These are phyloP conservation scores for Smittia aterrima DNA, from an alignment of 2,888 invertebrate genomes.

Conservation along the genomic window DNA sequence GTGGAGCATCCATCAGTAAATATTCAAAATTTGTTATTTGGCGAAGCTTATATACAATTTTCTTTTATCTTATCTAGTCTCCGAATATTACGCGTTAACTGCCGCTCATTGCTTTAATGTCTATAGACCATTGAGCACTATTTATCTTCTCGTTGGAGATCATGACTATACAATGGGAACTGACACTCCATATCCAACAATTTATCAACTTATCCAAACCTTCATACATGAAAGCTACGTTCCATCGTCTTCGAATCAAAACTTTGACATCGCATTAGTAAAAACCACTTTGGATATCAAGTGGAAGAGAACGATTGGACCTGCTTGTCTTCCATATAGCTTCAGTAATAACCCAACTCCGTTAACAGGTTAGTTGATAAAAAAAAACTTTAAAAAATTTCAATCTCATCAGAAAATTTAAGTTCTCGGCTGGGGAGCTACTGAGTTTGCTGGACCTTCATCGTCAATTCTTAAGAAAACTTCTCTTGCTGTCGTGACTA, in stretches of 20 bases:
- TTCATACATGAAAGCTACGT: slow-evolving; percentile 52
- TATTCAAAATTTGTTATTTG: no score
- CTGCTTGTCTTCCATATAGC: slow-evolving; percentile 58
- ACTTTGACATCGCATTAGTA: slow-evolving; percentile 56
- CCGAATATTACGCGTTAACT: slow-evolving; percentile 52
- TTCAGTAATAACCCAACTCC: no score
- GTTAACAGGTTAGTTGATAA: not conserved
- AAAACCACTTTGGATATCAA: slow-evolving; percentile 51
- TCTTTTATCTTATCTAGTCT: no score
- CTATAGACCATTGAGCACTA: slow-evolving; percentile 44
- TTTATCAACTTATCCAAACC: slow-evolving; percentile 50
- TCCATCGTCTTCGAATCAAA: not conserved
- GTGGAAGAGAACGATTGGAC: slow-evolving; percentile 58
- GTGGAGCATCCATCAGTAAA: slow-evolving; percentile 55
- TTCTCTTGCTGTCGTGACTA: slow-evolving; percentile 52
- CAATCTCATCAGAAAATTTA: slow-evolving; percentile 47
- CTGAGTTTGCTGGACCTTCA: slow-evolving; percentile 54
- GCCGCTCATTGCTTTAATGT: slow-evolving; percentile 56
- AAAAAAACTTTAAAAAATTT: not conserved
- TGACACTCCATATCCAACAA: slow-evolving; percentile 49
- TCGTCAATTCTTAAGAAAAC: slow-evolving; percentile 57
- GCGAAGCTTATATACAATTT: no score
- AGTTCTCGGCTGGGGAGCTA: slow-evolving; percentile 57
- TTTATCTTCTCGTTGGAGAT: slow-evolving; percentile 56
- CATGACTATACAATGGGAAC: slow-evolving; percentile 52